These are phyloP conservation scores for Elaphurus davidianus DNA, from an alignment of 2,113 vertebrate species.

Conservation along the genomic window DNA sequence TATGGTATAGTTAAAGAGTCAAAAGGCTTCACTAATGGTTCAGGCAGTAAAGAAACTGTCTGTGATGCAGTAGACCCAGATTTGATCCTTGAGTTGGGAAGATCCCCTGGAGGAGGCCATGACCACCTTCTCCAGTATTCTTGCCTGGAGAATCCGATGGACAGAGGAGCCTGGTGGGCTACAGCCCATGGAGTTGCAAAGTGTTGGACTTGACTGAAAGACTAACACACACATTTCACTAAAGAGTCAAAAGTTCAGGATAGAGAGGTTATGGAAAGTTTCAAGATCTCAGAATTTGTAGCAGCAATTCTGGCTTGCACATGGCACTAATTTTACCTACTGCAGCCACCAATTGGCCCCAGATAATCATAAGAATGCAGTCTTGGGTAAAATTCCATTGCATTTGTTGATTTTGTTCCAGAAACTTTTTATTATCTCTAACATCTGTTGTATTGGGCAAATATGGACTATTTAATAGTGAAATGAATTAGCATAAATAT, in stretches of 20 bases:
- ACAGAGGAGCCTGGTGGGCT: neutral
- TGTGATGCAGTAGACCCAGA: accelerated
- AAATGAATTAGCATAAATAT: neutral
- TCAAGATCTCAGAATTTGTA: neutral
- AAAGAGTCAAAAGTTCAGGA: neutral
- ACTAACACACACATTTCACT: neutral
- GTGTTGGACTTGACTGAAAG: neutral
- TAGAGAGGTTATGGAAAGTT: neutral
- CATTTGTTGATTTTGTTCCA: neutral
- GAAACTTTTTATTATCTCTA: neutral
- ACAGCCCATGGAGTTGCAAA: neutral
- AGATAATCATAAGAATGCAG: neutral
- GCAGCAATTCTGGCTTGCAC: neutral
- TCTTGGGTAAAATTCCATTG: neutral
- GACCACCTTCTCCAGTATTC: neutral
- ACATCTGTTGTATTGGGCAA: neutral
- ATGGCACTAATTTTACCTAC: neutral
- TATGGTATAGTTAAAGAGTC: neutral
- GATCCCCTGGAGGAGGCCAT: neutral
- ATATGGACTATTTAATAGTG: neutral
- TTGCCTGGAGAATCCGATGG: neutral
- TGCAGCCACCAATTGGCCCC: neutral
- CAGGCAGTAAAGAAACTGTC: neutral
- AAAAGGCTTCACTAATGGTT: neutral
- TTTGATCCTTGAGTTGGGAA: neutral